Evolutionary conservation across 2,888 invertebrate genomes (phyloP), one percentile per base, ranked within the genome.

Genomic region (Xestia c-nigrum): DNA sequence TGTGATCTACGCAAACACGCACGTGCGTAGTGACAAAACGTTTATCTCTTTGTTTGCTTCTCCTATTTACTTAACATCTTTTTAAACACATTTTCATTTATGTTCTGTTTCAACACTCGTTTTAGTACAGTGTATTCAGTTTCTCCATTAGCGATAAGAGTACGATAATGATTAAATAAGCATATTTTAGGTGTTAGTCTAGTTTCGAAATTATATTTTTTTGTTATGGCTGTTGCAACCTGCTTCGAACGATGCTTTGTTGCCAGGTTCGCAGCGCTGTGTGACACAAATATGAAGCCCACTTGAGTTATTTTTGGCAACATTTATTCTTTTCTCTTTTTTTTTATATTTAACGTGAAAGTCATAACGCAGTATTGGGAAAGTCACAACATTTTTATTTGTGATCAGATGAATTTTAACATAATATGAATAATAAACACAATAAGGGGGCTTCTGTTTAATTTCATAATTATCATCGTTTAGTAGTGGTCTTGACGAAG

Each of bases 21-120:
- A 94, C 94, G 94, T 95, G 94, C 91, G 90, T 92, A 78, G 89
- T 90, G 90, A 94, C 91, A 92, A 91, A 92, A 91, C 89, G 84
- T 90, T 94, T 93, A 88, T 89, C 90, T 90, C 92, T 93, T 92
- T 94, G 92, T 94, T 91, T 91, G 88, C 86, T 73, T 87, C 83
- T 88, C 83, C 78, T 91, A 90, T 94, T 93, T 91, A 86, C 89
- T 89, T 91, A 90, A 91, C 91, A 90, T 90, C 88, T 90, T 91
- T 90, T 87, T 73, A 80, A 87, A 89, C 76, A 84, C 80, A 85
- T 86, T 86, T 82, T 78, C 83, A 85, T 85, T 85, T 86, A 76
- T 81, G 77, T 83, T 74, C 68, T 82, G 63, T 86, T 86, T 74
- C 74, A 80, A 76, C 65, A 82, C 72, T 80, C 47, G 12, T 74